Base-by-base conservation (phyloP, 2,113 vertebrate species). In the Entomyzon cyanotis region DNA sequence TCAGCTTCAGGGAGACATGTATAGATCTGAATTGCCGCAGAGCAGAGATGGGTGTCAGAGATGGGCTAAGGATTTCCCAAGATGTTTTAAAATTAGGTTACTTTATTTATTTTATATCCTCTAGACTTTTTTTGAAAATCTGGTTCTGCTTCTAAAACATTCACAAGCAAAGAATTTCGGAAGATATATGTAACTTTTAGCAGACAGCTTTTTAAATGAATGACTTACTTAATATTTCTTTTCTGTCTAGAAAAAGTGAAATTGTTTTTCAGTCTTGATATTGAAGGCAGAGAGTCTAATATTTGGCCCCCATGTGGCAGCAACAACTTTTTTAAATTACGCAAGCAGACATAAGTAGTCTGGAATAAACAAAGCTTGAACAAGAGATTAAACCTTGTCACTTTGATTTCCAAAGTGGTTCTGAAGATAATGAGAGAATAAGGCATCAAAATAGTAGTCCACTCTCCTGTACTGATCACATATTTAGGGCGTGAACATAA, bases 51-150 rank as follows among this genome's bases (percentile, higher is more conserved):
- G 46, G 17, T 63, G 73, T 90, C 65, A 93, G 86, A n/a, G n/a
- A n/a, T n/a, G n/a, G 75, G 88, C 90, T 91, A 76, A 87, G 75
- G 53, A 96, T 96, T 93, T 96, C 88, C 90, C 75, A 46, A 90
- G 90, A 94, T 4, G 1, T 30, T 83, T 78, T 76, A 90, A 93
- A 96, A 96, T 84, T 83, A 93, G 67, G 88, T 94, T 93, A 91
- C 62, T 94, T 93, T 83, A 82, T 91, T 71, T 76, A 71, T 68
- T 90, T 94, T 92, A 94, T 88, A 89, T 82, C 78, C 22, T 21
- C 37, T n/a, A 68, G 85, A 79, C 28, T 33, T 87, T 53, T 86
- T 75, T 56, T 0, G 0, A 60, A 95, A 82, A 69, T 79, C 39
- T 88, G 18, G 6, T 75, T 90, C 59, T 88, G n/a, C 37, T 85